These are phyloP conservation scores for Drosophila pseudotakahashii DNA, from an alignment of 2,888 invertebrate genomes.

Conservation along the genomic window DNA sequence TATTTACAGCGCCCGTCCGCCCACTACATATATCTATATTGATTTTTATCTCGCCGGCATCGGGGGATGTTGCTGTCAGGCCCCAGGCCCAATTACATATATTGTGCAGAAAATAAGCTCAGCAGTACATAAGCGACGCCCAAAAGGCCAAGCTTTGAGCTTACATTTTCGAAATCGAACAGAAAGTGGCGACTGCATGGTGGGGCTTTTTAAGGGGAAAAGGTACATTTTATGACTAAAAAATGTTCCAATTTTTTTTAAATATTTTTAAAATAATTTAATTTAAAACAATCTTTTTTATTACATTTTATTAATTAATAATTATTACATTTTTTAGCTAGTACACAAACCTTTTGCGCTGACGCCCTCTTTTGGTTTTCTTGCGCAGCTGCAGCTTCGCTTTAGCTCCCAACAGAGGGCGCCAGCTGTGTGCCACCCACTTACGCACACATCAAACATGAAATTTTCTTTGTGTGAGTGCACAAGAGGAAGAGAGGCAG, in stretches of 20 bases:
- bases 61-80: conserved; percentile 66
- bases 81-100: conserved; percentile 42
- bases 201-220: conserved; percentile 15
- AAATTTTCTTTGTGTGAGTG: conserved; percentile 38
- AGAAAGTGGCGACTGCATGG: conserved; percentile 23
- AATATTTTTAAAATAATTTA: background rate
- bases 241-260: no score
- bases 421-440: conserved; percentile 32
- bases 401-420: conserved; percentile 52
- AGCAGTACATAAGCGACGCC: conserved; percentile 64
- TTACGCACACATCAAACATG: conserved; percentile 49
- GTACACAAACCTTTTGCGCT: conserved; percentile 53
- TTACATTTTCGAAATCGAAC: conserved; percentile 60
- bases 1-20: conserved; percentile 33
- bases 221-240: background rate
- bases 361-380: conserved; percentile 54
- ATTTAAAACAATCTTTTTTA: background rate
- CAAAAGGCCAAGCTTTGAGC: conserved; percentile 63
- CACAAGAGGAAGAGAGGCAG: background rate
- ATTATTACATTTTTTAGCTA: conserved; percentile 9
- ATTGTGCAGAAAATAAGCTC: conserved; percentile 58
- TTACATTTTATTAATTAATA: no score
- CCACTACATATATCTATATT: conserved; percentile 57
- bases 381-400: conserved; percentile 9
- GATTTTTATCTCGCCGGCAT: conserved; percentile 76